Percentiles rank a stretch among this genome's conserved stretches.
These are phyloP conservation scores for Drosophila lacicola DNA, from an alignment of 2,888 invertebrate genomes.

Conservation along the genomic window DNA sequence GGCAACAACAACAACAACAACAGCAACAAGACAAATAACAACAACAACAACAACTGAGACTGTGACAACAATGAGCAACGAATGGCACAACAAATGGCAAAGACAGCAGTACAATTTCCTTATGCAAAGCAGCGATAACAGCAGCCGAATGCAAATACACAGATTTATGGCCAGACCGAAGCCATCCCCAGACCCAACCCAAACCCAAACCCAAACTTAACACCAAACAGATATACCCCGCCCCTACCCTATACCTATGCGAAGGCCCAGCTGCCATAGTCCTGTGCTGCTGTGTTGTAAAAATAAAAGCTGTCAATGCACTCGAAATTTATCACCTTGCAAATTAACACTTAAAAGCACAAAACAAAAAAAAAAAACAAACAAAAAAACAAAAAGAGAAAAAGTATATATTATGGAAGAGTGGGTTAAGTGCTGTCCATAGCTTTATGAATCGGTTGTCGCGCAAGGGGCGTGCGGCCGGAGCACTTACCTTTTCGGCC, in stretches of 20 bases:
- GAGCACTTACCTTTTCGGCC: constrained; percentile 90
- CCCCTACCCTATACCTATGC: not conserved
- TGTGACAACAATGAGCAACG: constrained; percentile 63
- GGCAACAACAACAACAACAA: constrained; percentile 10
- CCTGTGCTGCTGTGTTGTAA: constrained; percentile 64
- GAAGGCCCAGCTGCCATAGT: constrained; percentile 51
- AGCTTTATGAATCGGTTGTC: not conserved
- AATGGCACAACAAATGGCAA: constrained; percentile 58
- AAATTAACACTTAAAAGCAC: constrained; percentile 75
- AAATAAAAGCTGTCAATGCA: constrained; percentile 78
- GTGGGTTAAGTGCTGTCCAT: constrained; percentile 13
- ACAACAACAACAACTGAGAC: constrained; percentile 31
- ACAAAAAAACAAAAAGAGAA: constrained; percentile 2
- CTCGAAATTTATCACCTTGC: constrained; percentile 77
- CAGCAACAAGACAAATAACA: constrained; percentile 16
- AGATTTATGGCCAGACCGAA: constrained; percentile 67
- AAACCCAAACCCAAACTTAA: constrained; percentile 32
- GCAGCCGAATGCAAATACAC: constrained; percentile 77
- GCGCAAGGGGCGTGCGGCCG: not conserved
- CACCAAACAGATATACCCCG: constrained; percentile 14
- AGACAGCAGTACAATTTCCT: constrained; percentile 77
- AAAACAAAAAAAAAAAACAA: constrained; percentile 25
- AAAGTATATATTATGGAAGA: constrained; percentile 9
- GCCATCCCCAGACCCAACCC: constrained; percentile 1
- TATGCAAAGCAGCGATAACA: constrained; percentile 78